Evolutionary conservation across 2,888 invertebrate genomes (phyloP).

Genomic region (Lypha dubia): DNA sequence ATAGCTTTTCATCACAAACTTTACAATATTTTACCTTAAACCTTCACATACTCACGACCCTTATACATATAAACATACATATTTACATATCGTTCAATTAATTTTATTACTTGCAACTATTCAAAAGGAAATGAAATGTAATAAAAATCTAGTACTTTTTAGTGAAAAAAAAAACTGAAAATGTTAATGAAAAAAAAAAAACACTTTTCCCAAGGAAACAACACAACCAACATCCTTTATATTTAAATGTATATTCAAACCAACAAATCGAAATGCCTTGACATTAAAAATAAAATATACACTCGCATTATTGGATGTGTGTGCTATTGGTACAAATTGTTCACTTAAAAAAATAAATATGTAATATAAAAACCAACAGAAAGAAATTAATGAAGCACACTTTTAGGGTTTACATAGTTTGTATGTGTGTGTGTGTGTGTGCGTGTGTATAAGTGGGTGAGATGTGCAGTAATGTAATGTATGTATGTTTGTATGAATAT

Average conservation of each 20-base stretch:
- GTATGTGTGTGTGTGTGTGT: neutral
- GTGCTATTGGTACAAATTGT: neutral
- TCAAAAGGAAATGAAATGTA: slow-evolving; percentile 1
- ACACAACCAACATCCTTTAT: slow-evolving; percentile 8
- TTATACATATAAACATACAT: neutral
- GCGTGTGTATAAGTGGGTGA: neutral
- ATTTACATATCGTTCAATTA: neutral
- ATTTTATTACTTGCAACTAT: neutral
- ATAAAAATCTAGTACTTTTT: neutral
- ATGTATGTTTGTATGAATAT: neutral
- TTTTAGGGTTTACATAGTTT: neutral
- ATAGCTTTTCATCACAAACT: neutral
- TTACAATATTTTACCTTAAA: neutral
- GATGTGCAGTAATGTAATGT: neutral
- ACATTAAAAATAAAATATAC: slow-evolving; percentile 12
- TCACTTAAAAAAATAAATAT: neutral
- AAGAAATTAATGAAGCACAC: slow-evolving; percentile 13
- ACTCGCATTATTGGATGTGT: slow-evolving; percentile 34
- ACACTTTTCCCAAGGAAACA: slow-evolving; percentile 57
- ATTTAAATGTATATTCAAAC: slow-evolving; percentile 7
- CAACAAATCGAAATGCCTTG: slow-evolving; percentile 26
- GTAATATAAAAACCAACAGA: neutral
- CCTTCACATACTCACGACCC: neutral
- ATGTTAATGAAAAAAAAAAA: neutral
- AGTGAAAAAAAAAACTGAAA: neutral